phyloP scores from a whole-genome alignment of 2,888 invertebrate genomes.

The Drosophila fungiperda region DNA sequence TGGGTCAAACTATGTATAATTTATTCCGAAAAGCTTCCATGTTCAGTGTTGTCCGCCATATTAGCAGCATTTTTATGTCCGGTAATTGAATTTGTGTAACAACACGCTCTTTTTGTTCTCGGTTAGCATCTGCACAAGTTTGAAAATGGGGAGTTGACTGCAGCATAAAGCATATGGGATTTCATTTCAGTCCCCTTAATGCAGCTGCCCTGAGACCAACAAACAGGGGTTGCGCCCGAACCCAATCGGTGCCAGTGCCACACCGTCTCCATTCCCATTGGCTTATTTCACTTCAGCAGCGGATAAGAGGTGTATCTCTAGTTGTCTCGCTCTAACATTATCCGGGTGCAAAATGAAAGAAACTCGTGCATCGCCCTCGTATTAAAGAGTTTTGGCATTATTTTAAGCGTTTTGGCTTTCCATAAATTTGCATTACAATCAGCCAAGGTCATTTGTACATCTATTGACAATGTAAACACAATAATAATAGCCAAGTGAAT shows the following conservation, averaged over 20 bases:
- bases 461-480: slow-evolving; percentile 34
- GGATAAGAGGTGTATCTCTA: slow-evolving; percentile 54
- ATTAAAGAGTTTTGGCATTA: slow-evolving; percentile 30
- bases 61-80: slow-evolving; percentile 19
- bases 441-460: slow-evolving; percentile 63
- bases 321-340: slow-evolving; percentile 71
- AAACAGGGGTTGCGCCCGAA: slow-evolving; percentile 50
- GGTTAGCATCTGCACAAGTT: slow-evolving; percentile 52
- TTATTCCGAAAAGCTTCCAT: neutral
- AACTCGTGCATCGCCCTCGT: slow-evolving; percentile 15
- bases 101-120: slow-evolving; percentile 37
- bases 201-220: slow-evolving; percentile 46
- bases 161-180: slow-evolving; percentile 26
- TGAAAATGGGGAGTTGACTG: slow-evolving; percentile 36
- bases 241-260: slow-evolving; percentile 39
- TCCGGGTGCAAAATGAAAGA: slow-evolving; percentile 74
- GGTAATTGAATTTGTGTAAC: slow-evolving; percentile 31
- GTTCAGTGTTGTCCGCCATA: neutral
- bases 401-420: slow-evolving; percentile 27
- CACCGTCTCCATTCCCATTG: slow-evolving; percentile 50
- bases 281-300: slow-evolving; percentile 35
- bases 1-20: neutral
- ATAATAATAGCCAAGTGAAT: slow-evolving; percentile 13
- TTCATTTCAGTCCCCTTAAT: slow-evolving; percentile 9
- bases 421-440: slow-evolving; percentile 63